phyloP scores from a whole-genome alignment of 2,888 invertebrate species.

The Aricia artaxerxes region DNA sequence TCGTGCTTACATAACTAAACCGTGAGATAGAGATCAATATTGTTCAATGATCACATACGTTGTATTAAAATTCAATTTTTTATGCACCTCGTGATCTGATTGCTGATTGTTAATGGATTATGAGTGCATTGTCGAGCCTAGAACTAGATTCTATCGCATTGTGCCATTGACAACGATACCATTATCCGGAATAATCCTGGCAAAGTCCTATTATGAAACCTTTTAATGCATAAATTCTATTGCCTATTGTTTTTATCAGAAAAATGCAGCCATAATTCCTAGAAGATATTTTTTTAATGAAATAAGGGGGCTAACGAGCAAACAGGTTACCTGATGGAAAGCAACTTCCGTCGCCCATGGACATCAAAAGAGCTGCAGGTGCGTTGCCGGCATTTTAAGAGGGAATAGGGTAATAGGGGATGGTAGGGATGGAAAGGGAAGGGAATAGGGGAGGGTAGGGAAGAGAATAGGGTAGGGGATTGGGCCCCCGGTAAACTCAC shows the following conservation, averaged over 20 bases:
- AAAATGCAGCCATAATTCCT: not conserved
- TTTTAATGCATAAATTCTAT: not conserved
- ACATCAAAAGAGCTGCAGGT: no score
- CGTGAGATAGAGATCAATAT: not conserved
- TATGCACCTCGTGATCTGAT: not conserved
- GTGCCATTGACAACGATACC: conserved; percentile 3
- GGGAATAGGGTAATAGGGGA: no score
- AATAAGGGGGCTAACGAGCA: no score
- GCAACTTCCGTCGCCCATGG: no score
- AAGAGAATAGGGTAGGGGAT: no score
- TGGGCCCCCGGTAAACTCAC: no score
- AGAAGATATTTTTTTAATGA: not conserved
- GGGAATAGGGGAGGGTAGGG: no score
- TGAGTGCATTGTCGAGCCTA: conserved; percentile 3
- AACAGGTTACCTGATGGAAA: no score
- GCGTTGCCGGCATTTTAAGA: no score
- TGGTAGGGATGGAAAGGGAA: no score
- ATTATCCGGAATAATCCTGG: conserved; percentile 13
- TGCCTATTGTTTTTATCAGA: not conserved
- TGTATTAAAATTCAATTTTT: not conserved
- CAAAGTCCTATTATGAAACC: not conserved
- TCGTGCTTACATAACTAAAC: not conserved
- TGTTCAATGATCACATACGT: not conserved
- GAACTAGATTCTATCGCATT: not conserved
- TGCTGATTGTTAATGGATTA: not conserved